A percentile compares a stretch with the other conserved stretches of the same genome.
Evolutionary conservation across 2,888 invertebrate species (phyloP).

Genomic region (Rhamnusium bicolor): DNA sequence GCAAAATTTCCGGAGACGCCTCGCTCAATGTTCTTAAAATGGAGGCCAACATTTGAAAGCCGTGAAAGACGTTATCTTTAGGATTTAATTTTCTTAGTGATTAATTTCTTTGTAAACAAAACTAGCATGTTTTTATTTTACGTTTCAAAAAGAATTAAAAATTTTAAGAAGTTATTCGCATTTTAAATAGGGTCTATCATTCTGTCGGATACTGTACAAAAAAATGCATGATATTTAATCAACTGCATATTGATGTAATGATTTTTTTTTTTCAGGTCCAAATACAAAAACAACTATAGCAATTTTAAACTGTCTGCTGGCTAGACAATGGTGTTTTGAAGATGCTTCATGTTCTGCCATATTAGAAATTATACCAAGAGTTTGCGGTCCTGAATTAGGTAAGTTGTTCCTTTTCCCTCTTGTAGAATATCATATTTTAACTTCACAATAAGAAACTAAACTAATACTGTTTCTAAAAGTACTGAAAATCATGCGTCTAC

Average conservation of each 20-base stretch:
- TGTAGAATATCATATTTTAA: not conserved
- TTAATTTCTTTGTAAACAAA: too few relatives aligned
- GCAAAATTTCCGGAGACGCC: too few relatives aligned
- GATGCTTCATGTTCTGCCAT: conserved; percentile 93
- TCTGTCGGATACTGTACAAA: too few relatives aligned
- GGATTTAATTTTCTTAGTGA: too few relatives aligned
- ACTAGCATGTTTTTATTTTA: too few relatives aligned
- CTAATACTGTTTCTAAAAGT: not conserved
- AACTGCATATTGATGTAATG: too few relatives aligned
- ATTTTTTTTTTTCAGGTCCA: conserved; percentile 77
- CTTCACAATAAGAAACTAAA: not conserved
- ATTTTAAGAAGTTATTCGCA: too few relatives aligned
- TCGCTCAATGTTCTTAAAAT: too few relatives aligned
- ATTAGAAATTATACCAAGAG: conserved; percentile 91
- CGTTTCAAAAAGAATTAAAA: too few relatives aligned
- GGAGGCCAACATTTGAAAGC: too few relatives aligned
- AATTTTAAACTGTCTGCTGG: conserved; percentile 90
- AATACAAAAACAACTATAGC: conserved; percentile 85
- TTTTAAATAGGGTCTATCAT: too few relatives aligned
- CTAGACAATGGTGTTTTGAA: conserved; percentile 91
- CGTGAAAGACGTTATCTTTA: too few relatives aligned
- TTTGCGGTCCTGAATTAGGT: conserved; percentile 94
- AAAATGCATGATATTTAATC: not conserved
- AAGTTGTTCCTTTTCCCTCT: conserved; percentile 67
- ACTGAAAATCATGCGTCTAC: not conserved